Evolutionary conservation across 1,140 invertebrate genomes (phyloP).

Genomic region (Liolophura sinensis): DNA sequence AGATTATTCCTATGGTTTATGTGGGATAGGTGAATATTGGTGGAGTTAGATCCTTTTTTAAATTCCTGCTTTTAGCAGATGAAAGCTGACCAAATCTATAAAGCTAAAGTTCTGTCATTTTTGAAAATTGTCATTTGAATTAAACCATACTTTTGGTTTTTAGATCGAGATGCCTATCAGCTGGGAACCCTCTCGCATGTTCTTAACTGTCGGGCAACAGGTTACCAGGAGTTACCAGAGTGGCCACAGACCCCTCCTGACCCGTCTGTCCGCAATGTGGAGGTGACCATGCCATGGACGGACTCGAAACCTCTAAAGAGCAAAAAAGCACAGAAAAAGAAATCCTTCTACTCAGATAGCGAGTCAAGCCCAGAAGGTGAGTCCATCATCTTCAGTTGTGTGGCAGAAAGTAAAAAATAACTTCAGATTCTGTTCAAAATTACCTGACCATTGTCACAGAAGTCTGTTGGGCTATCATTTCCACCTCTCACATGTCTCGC

Average conservation of each 20-base stretch:
- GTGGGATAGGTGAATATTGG: no score
- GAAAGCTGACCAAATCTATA: no score
- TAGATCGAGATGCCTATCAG: slow-evolving; percentile 85
- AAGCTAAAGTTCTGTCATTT: no score
- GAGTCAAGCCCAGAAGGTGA: slow-evolving; percentile 48
- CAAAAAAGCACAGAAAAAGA: slow-evolving; percentile 57
- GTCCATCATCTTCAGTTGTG: not conserved
- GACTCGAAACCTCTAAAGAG: slow-evolving; percentile 36
- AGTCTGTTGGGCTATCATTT: no score
- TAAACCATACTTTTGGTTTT: slow-evolving; percentile 17
- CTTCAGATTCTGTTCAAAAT: not conserved
- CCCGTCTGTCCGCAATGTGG: slow-evolving; percentile 77
- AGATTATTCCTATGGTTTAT: no score
- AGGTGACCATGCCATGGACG: slow-evolving; percentile 51
- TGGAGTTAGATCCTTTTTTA: no score
- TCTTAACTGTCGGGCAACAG: slow-evolving; percentile 79
- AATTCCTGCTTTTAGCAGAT: no score
- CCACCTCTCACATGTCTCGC: no score
- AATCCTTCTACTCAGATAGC: slow-evolving; percentile 63
- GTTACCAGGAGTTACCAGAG: slow-evolving; percentile 85
- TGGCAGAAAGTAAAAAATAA: not conserved
- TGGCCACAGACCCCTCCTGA: slow-evolving; percentile 82
- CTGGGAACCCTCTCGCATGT: slow-evolving; percentile 95
- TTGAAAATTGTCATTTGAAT: not conserved
- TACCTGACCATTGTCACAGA: no score